These are phyloP conservation scores for Stenodema calcarata DNA, from an alignment of 2,888 invertebrate species.

Conservation along the genomic window DNA sequence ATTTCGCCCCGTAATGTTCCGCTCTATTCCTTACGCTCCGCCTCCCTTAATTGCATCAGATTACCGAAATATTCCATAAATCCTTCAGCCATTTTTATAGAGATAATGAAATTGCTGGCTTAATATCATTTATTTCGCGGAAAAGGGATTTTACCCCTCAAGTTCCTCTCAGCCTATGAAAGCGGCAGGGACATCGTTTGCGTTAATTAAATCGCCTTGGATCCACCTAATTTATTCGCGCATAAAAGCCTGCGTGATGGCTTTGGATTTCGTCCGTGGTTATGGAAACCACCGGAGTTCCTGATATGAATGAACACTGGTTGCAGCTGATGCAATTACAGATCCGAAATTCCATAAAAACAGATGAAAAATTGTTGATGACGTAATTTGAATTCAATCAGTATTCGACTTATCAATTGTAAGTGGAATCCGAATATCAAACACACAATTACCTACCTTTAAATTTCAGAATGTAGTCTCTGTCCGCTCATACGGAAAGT, in stretches of 20 bases:
- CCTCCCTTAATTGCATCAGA: conserved; percentile 18
- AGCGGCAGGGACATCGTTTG: conserved; percentile 10
- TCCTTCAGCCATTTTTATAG: conserved; percentile 15
- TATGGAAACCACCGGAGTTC: not conserved
- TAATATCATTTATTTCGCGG: conserved; percentile 27
- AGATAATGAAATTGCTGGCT: conserved; percentile 39
- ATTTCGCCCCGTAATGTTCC: not conserved
- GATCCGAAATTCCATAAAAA: too few species aligned
- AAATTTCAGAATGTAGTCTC: too few species aligned
- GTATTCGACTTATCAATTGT: too few species aligned
- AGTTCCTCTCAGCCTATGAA: not conserved
- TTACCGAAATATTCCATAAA: conserved; percentile 28
- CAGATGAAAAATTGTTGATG: too few species aligned
- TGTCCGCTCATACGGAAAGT: too few species aligned
- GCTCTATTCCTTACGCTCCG: not conserved
- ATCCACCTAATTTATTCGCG: conserved; percentile 31
- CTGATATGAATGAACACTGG: not conserved
- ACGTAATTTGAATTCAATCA: too few species aligned
- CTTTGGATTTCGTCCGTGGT: not conserved
- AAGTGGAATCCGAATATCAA: too few species aligned
- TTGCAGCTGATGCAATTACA: too few species aligned
- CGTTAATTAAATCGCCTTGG: conserved; percentile 31
- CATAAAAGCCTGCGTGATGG: not conserved
- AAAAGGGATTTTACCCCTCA: not conserved
- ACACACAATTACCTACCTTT: too few species aligned